A percentile compares a stretch with the other conserved stretches of the same genome.
Conservation (phyloP, 2,113 vertebrate genomes). For the Prolemur simus region DNA sequence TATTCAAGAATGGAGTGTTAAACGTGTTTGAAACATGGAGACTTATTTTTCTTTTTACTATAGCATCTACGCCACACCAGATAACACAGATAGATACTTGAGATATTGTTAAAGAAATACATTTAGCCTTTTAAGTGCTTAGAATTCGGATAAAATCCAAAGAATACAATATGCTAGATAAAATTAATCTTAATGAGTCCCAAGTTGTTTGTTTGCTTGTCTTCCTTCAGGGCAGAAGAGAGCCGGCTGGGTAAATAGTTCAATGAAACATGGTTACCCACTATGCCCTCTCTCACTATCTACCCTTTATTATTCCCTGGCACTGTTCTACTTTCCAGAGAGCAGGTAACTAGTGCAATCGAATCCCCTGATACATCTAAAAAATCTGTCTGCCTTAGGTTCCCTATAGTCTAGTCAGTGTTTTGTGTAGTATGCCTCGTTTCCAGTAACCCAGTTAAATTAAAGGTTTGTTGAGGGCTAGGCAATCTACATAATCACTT, state of each 20-base stretch:
- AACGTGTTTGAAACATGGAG: not conserved
- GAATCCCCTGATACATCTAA: constrained; percentile 64
- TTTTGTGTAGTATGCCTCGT: constrained; percentile 46
- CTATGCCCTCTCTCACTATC: constrained; percentile 27
- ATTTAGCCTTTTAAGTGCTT: not conserved
- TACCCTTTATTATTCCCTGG: constrained; percentile 64
- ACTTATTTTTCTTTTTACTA: not conserved
- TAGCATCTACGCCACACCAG: not conserved
- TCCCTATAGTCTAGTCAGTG: constrained; percentile 19
- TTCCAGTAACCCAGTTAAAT: constrained; percentile 65
- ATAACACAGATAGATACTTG: not conserved
- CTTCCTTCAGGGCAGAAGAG: constrained; percentile 61
- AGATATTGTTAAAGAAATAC: not conserved
- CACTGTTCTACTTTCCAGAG: constrained; percentile 65
- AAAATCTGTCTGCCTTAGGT: constrained; percentile 54
- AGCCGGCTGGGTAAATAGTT: constrained; percentile 60
- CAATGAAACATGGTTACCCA: constrained; percentile 36
- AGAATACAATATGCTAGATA: constrained; percentile 10
- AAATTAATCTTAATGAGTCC: constrained; percentile 35
- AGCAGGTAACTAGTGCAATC: constrained; percentile 61
- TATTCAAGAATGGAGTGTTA: not conserved
- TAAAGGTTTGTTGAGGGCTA: constrained; percentile 66
- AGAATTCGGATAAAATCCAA: not conserved
- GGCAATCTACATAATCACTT: constrained; percentile 66
- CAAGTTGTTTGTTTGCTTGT: not conserved